Percentiles rank a stretch among this genome's conserved stretches.
Conservation (phyloP, 2,888 invertebrate genomes). For the Idaea aversata region DNA sequence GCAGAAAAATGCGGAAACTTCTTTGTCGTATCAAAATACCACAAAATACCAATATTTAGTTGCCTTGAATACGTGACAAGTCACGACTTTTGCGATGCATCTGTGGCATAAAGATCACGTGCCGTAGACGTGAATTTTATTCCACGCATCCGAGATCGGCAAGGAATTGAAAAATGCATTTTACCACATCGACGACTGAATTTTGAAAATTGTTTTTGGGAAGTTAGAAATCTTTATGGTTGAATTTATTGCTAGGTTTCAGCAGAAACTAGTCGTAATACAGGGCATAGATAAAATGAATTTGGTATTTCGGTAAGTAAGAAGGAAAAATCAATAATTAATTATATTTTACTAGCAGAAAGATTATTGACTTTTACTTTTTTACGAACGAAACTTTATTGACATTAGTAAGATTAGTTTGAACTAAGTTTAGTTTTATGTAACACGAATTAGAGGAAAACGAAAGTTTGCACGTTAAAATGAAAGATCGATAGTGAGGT, state of each 20-base stretch:
- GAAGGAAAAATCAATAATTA: too few species aligned
- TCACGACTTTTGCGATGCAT: slow-evolving; percentile 37
- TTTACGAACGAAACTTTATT: neutral
- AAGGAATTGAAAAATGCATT: slow-evolving; percentile 48
- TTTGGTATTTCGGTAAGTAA: too few species aligned
- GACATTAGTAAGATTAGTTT: neutral
- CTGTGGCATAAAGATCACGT: slow-evolving; percentile 49
- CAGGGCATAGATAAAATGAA: too few species aligned
- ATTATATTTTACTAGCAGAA: too few species aligned
- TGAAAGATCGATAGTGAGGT: neutral
- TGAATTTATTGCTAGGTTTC: neutral
- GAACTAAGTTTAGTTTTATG: neutral
- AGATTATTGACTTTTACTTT: too few species aligned
- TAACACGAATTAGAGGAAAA: neutral
- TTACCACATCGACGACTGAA: slow-evolving; percentile 28
- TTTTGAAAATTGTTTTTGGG: neutral
- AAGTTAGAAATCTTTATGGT: neutral
- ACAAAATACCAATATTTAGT: slow-evolving; percentile 37
- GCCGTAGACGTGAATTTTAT: slow-evolving; percentile 51
- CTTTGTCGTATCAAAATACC: slow-evolving; percentile 31
- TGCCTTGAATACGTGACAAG: slow-evolving; percentile 22
- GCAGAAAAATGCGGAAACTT: slow-evolving; percentile 3
- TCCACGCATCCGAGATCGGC: slow-evolving; percentile 48
- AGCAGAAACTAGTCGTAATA: neutral
- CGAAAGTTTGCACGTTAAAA: neutral